Base-by-base conservation (phyloP, 2,888 invertebrate genomes). In the Drosophila algonquin region DNA sequence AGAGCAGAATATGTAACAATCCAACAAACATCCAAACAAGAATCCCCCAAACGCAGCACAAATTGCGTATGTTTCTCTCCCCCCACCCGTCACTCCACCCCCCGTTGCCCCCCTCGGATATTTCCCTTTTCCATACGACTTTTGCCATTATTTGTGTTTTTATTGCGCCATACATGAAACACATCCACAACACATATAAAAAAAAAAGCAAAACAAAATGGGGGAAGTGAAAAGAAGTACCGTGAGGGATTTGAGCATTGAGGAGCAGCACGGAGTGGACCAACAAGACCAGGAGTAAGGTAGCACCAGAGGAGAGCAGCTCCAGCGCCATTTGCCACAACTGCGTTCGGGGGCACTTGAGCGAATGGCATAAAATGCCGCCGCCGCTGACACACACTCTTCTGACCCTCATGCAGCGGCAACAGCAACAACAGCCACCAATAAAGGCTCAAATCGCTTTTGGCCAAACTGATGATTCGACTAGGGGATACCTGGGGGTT, bases 141-240 rank as follows among this genome's bases (percentile, higher is more conserved):
- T 74, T 74, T 48, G 84, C 82, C 88, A 82, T 87, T 82, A 85
- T 81, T 82, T 81, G 82, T 87, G 86, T 85, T 82, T 82, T 82
- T 82, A 82, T 82, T 81, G 82, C 86, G 74, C 73, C 71, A 73
- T 85, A 79, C 71, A 79, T 79, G 86, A 80, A 87, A 85, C 86
- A 81, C 75, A 76, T 74, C 70, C 81, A 86, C 77, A 86, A 80
- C 75, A 76, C 72, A 72, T 79, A 86, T 77, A 86, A 80, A 69
- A 67, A 12, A 45, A 12, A n/a, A 18, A 44, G 32, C 54, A 62
- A 52, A 46, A 10, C n/a, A 16, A 50, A 54, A 30, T 40, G 40
- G 40, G 40, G 40, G 40, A 40, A 40, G 40, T 40, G 40, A 14
- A 14, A 14, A 40, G 40, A 40, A 40, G 40, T 40, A 40, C 40